Percentiles rank a stretch among this genome's conserved stretches.
These are phyloP conservation scores for Agonum fuliginosum DNA, from an alignment of 2,888 invertebrate genomes.

Conservation along the genomic window DNA sequence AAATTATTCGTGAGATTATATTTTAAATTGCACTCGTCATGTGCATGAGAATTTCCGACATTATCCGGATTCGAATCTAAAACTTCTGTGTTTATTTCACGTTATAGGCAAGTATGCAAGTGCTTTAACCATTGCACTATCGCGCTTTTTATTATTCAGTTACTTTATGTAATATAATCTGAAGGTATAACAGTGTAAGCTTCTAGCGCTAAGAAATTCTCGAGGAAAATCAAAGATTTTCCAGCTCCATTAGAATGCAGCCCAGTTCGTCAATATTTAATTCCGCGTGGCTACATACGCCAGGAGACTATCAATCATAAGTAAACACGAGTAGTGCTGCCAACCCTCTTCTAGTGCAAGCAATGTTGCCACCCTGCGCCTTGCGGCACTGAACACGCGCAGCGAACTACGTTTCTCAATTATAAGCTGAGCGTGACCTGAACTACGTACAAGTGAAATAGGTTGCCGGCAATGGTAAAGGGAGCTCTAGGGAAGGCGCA, in stretches of 20 bases:
- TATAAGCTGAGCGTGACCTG: constrained; percentile 57
- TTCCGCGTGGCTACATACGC: constrained; percentile 66
- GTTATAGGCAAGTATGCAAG: no score
- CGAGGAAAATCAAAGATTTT: no score
- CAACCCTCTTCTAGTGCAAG: background rate
- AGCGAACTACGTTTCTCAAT: constrained; percentile 58
- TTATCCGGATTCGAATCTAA: no score
- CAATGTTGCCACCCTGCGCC: background rate
- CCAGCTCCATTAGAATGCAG: constrained; percentile 66
- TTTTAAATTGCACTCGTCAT: no score
- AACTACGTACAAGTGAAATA: constrained; percentile 53
- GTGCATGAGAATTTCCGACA: no score
- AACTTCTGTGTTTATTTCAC: no score
- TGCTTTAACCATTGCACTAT: no score
- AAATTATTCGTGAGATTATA: no score
- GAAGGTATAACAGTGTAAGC: no score
- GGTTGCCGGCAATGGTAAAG: constrained; percentile 27
- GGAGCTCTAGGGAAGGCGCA: background rate
- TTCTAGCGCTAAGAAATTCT: no score
- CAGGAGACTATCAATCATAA: constrained; percentile 70
- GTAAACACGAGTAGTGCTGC: constrained; percentile 65
- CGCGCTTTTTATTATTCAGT: no score
- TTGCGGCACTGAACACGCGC: constrained; percentile 39
- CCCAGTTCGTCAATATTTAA: constrained; percentile 67
- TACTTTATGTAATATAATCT: no score